A percentile compares a stretch with the other conserved stretches of the same genome.
These are phyloP conservation scores for Tachuris rubrigastra DNA, from an alignment of 2,113 vertebrate species.

Conservation along the genomic window DNA sequence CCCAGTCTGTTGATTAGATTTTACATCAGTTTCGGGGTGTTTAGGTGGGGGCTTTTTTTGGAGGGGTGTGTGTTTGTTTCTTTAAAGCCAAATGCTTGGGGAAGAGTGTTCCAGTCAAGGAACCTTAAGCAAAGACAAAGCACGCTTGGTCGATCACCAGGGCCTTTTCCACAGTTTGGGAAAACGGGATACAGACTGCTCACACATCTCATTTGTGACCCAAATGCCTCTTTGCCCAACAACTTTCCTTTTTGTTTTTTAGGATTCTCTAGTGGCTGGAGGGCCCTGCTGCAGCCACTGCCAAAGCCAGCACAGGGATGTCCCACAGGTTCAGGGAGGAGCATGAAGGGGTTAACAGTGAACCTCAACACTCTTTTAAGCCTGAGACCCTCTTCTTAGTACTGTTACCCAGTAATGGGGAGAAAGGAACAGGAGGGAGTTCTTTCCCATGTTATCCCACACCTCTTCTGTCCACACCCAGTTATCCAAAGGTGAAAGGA, in stretches of 20 bases:
- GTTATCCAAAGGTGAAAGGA: neutral
- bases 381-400: neutral
- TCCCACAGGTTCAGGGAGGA: neutral
- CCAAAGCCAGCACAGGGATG: neutral
- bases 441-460: neutral
- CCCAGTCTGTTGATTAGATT: neutral
- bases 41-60: neutral
- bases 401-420: rapidly evolving
- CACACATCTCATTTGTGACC: neutral
- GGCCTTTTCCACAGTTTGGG: neutral
- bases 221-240: neutral
- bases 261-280: neutral
- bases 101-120: neutral
- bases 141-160: neutral
- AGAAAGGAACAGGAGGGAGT: neutral
- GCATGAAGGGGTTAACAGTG: neutral
- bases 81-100: neutral
- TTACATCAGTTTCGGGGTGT: neutral
- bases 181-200: neutral
- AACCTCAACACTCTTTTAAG: neutral
- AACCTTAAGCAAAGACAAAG: neutral
- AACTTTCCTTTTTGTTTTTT: neutral
- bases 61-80: neutral
- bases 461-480: neutral
- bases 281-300: neutral